Evolutionary conservation across 2,113 vertebrate genomes (phyloP), one percentile per base, ranked within the genome.

Genomic region (Hypomesus transpacificus): DNA sequence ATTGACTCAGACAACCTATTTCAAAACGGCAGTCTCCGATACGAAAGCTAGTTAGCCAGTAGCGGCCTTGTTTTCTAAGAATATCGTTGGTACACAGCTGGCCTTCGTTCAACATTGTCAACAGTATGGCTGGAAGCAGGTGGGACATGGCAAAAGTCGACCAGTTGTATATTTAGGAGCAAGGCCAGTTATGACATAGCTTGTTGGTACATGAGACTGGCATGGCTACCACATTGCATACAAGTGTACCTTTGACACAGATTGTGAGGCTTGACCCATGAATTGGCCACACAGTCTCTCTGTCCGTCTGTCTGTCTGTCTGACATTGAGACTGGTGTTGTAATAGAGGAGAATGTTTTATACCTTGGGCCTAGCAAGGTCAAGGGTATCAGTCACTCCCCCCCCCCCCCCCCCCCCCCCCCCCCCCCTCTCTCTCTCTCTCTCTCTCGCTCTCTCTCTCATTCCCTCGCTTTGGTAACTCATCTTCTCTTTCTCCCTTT

Each of bases 81-180:
- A 65, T 65, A 65, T 34, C 63, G 14, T 65, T 65, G 63, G 63
- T 39, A 65, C 34, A 65, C 63, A 65, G 39, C 63, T 65, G 63
- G 63, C 63, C 34, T 14, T 34, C 39, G 34, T 46, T n/a, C 39
- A 39, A 50, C 63, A 65, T 65, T 50, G 28, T 64, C 61, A 39
- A 64, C 61, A 64, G 18, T 21, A 50, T 65, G 63, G 18, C 63
- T n/a, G 0, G n/a, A 17, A n/a, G 34, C 31, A 18, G 4, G 9
- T 65, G 63, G 39, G 18, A 65, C 18, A 11, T n/a, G 39, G 4
- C 63, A 65, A 50, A 26, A 9, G 39, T 50, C n/a, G 13, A 34
- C 39, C 39, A 16, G 31, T 46, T 65, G 11, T 50, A 65, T 16
- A 50, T 11, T 18, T n/a, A 39, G 28, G 34, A 20, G 31, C 20